Evolutionary conservation across 2,113 vertebrate genomes (phyloP).

Genomic region (Clarias batrachus): DNA sequence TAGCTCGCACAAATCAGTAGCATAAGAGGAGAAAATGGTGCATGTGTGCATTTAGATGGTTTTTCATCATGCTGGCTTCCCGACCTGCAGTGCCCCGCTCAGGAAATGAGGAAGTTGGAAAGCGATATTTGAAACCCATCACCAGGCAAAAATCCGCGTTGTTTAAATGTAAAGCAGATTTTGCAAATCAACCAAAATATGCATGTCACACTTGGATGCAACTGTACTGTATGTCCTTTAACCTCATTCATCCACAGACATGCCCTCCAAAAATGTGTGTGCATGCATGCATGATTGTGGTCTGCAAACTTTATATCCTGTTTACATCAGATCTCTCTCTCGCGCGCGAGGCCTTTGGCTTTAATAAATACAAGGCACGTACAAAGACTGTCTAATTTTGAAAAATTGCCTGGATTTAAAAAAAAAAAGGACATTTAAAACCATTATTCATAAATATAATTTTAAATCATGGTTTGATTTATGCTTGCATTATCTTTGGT

Average conservation of each 20-base stretch:
- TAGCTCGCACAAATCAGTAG: constrained; percentile 21
- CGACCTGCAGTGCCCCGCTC: not conserved
- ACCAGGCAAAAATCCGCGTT: not conserved
- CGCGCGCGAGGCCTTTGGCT: not conserved
- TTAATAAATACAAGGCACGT: constrained; percentile 27
- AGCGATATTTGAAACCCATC: constrained; percentile 6
- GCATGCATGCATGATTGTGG: constrained; percentile 10
- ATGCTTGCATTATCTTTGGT: constrained; percentile 20
- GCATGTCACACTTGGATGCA: not conserved
- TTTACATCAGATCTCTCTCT: not conserved
- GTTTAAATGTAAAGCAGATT: constrained; percentile 31
- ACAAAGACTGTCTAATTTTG: constrained; percentile 26
- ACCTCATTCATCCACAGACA: constrained; percentile 1
- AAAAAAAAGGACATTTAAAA: not conserved
- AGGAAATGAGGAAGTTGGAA: not conserved
- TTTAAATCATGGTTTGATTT: constrained; percentile 33
- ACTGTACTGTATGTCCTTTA: constrained; percentile 18
- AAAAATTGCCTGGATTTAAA: constrained; percentile 24
- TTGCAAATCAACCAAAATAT: constrained; percentile 6
- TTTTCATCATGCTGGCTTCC: constrained; percentile 15
- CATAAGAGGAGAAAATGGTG: not conserved
- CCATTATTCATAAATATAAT: constrained; percentile 24
- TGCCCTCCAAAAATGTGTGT: not conserved
- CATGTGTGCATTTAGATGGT: not conserved
- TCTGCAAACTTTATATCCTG: constrained; percentile 13